phyloP scores from a whole-genome alignment of 2,888 invertebrate genomes.

The Molorchus minor region DNA sequence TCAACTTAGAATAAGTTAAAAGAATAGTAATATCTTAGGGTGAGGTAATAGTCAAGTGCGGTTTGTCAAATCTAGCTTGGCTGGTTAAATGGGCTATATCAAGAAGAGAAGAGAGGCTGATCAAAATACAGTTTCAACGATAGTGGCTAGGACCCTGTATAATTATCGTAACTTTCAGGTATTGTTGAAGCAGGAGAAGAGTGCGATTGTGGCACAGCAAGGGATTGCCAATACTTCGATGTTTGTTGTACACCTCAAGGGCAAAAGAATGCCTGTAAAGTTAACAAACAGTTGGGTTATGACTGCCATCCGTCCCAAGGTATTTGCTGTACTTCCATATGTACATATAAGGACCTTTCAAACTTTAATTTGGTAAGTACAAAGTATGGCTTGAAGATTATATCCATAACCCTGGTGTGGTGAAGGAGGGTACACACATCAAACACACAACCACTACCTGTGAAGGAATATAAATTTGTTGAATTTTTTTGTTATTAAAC shows the following conservation, averaged over 20 bases:
- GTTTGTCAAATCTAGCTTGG: too few relatives aligned
- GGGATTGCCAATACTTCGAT: conserved; percentile 63
- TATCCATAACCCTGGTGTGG: too few relatives aligned
- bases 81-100: too few relatives aligned
- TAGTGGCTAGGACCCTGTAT: too few relatives aligned
- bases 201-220: conserved; percentile 74
- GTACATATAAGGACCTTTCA: conserved; percentile 52
- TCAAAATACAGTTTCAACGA: too few relatives aligned
- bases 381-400: too few relatives aligned
- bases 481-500: too few relatives aligned
- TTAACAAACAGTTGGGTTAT: conserved; percentile 57
- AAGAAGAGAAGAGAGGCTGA: too few relatives aligned
- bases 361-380: conserved; percentile 31
- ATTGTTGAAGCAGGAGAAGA: conserved; percentile 76
- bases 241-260: conserved; percentile 66
- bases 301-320: conserved; percentile 68
- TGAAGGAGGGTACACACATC: too few relatives aligned
- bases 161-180: conserved; percentile 52
- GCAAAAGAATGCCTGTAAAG: conserved; percentile 64
- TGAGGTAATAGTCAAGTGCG: too few relatives aligned
- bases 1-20: background rate
- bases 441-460: too few relatives aligned
- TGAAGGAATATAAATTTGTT: too few relatives aligned
- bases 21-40: background rate
- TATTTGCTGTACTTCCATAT: conserved; percentile 63